Evolutionary conservation across 2,113 vertebrate species (phyloP).

Genomic region (Otus sunia): DNA sequence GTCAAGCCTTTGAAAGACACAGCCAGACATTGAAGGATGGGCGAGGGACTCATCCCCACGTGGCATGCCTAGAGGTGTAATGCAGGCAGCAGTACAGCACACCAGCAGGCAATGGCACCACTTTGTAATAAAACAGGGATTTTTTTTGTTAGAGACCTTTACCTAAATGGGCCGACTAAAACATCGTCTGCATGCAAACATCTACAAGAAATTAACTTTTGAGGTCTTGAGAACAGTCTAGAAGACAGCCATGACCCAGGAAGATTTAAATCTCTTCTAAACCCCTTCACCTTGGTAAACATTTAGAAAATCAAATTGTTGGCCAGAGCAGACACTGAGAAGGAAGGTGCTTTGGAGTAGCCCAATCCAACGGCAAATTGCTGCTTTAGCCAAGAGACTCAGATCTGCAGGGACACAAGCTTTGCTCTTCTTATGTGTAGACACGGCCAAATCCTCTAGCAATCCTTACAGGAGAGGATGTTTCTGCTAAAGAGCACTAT

Average conservation of each 20-base stretch:
- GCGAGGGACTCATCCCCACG: not conserved
- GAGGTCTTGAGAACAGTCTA: not conserved
- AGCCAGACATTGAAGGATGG: not conserved
- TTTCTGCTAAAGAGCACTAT: not conserved
- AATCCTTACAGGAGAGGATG: not conserved
- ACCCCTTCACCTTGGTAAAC: not conserved
- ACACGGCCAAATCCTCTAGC: fast-evolving
- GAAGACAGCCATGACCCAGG: not conserved
- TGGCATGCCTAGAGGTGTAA: not conserved
- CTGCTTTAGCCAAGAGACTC: not conserved
- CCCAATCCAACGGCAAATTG: not conserved
- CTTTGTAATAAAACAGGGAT: not conserved
- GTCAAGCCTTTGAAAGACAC: not conserved
- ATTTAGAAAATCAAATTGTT: not conserved
- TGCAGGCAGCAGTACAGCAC: not conserved
- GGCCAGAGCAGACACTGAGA: not conserved
- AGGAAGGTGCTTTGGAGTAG: not conserved
- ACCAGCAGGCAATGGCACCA: not conserved
- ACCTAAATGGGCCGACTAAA: not conserved
- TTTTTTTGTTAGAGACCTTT: not conserved
- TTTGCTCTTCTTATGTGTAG: not conserved
- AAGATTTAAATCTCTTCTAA: not conserved
- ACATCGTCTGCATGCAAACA: not conserved
- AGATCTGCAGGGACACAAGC: not conserved
- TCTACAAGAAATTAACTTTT: not conserved